Conservation (phyloP, 2,113 vertebrate genomes). For the Dolichotis patagonum region DNA sequence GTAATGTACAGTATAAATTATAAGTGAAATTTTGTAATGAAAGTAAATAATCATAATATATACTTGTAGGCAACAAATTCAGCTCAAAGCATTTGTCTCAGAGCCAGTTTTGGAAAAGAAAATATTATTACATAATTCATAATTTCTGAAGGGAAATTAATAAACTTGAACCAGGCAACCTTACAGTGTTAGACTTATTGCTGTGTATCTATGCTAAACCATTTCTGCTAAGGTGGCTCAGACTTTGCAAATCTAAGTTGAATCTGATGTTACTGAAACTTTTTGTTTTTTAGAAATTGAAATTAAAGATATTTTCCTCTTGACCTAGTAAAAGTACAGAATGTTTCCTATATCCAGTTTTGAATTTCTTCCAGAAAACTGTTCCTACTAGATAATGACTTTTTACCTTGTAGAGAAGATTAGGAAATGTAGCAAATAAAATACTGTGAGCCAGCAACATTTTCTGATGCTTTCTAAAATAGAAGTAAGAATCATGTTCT, state of each 20-base stretch:
- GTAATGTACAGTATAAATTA: background rate
- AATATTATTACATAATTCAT: background rate
- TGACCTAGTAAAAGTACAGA: slow-evolving; percentile 39
- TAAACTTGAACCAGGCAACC: background rate
- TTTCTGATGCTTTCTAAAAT: slow-evolving; percentile 39
- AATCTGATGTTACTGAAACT: background rate
- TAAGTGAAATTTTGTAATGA: slow-evolving; percentile 41
- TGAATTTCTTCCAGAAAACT: slow-evolving; percentile 52
- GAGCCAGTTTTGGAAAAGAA: slow-evolving; percentile 39
- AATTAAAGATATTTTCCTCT: slow-evolving; percentile 11
- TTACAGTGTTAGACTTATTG: background rate
- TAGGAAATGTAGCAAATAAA: slow-evolving; percentile 43
- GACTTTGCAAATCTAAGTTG: slow-evolving; percentile 46
- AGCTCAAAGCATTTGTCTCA: background rate
- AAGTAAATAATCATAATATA: background rate
- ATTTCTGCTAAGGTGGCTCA: slow-evolving; percentile 40
- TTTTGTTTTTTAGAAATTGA: slow-evolving; percentile 60
- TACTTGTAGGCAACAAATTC: background rate
- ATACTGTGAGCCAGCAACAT: slow-evolving; percentile 23
- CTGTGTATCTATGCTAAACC: slow-evolving; percentile 8
- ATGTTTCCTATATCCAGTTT: background rate
- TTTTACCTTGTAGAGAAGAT: slow-evolving; percentile 48
- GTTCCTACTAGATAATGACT: slow-evolving; percentile 38
- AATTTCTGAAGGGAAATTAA: background rate
- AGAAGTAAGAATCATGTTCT: slow-evolving; percentile 39